These are phyloP conservation scores for Xiphydria camelus DNA, from an alignment of 2,888 invertebrate species.

Conservation along the genomic window DNA sequence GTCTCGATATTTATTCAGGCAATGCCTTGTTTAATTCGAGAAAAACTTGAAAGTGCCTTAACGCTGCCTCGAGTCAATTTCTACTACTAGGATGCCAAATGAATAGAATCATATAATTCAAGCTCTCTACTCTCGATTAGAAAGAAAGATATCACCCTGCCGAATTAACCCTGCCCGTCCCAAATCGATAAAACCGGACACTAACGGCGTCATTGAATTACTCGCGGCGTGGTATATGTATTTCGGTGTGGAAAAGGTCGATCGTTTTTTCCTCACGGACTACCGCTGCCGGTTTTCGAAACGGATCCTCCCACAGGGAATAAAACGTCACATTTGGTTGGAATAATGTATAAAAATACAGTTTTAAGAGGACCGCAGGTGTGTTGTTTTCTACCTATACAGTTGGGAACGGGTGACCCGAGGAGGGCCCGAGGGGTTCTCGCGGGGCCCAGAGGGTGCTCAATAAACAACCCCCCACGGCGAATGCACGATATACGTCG, in stretches of 20 bases:
- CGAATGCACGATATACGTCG: slow-evolving; percentile 29
- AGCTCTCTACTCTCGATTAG: too few species aligned
- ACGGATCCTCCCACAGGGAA: slow-evolving; percentile 28
- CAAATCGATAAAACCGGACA: slow-evolving; percentile 50
- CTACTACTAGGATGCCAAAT: too few species aligned
- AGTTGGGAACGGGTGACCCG: slow-evolving; percentile 6
- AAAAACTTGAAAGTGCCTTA: too few species aligned
- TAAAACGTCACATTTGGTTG: slow-evolving; percentile 19
- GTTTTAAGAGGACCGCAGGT: neutral
- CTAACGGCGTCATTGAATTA: slow-evolving; percentile 53
- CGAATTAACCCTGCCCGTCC: too few species aligned
- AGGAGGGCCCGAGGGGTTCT: slow-evolving; percentile 11
- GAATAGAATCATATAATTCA: too few species aligned
- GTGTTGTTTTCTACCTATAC: neutral
- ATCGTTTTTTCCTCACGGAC: too few species aligned
- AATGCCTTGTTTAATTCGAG: too few species aligned
- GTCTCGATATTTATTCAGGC: too few species aligned
- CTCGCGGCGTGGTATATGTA: slow-evolving; percentile 40
- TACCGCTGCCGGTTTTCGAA: too few species aligned
- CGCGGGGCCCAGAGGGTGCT: slow-evolving; percentile 23
- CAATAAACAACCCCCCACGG: slow-evolving; percentile 45
- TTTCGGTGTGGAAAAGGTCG: too few species aligned
- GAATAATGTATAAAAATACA: neutral
- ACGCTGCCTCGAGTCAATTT: too few species aligned
- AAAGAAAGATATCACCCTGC: too few species aligned